Conservation (phyloP, 2,888 invertebrate species). For the Eupithecia subumbrata region DNA sequence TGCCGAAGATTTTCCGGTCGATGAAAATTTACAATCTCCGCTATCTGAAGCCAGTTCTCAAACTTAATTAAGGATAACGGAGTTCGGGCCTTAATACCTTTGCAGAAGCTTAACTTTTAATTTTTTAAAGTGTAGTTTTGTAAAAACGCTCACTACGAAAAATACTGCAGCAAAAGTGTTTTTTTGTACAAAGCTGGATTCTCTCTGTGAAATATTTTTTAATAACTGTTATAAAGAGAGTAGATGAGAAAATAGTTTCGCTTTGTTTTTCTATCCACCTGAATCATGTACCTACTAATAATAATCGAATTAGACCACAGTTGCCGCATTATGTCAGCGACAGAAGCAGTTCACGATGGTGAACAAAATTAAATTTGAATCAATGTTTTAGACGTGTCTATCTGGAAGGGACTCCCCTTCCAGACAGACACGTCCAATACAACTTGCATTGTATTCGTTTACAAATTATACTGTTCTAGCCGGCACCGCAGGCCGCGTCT, state of each 20-base stretch:
- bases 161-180: neutral
- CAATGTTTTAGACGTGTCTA: too few relatives aligned
- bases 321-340: too few relatives aligned
- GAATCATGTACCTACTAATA: neutral
- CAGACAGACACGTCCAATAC: too few relatives aligned
- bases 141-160: neutral
- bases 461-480: too few relatives aligned
- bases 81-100: conserved; percentile 30
- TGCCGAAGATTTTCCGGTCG: conserved; percentile 37
- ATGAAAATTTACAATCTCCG: conserved; percentile 41
- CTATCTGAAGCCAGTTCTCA: conserved; percentile 32
- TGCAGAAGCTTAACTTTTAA: conserved; percentile 8
- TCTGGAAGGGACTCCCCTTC: too few relatives aligned
- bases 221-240: neutral
- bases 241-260: neutral
- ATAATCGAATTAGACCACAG: too few relatives aligned
- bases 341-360: too few relatives aligned
- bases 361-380: too few relatives aligned
- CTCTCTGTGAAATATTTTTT: neutral
- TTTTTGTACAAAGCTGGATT: neutral
- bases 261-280: neutral
- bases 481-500: too few relatives aligned
- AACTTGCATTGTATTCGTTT: too few relatives aligned
- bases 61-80: conserved; percentile 39
- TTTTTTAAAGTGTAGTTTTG: neutral